Conservation (phyloP, 2,797 vertebrate genomes). For the Zenarchopterus dispar region DNA sequence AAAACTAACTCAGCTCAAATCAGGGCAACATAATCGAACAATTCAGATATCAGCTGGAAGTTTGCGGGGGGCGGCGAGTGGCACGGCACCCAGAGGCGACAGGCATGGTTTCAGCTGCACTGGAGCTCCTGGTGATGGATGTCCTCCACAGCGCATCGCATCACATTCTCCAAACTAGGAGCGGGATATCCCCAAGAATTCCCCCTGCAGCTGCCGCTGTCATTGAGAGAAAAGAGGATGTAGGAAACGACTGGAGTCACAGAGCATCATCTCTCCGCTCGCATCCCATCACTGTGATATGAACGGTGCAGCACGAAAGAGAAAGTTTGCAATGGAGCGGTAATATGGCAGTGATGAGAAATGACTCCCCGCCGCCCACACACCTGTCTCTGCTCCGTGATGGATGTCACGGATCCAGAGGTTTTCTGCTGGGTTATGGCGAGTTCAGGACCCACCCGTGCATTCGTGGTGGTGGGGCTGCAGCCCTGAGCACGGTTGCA, state of each 20-base stretch:
- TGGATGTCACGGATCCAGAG: conserved; percentile 68
- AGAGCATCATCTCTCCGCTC: conserved; percentile 26
- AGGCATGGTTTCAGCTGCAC: conserved; percentile 52
- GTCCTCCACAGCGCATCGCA: conserved; percentile 64
- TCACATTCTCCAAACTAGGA: conserved; percentile 43
- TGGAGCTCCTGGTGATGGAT: conserved; percentile 58
- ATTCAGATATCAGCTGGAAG: conserved; percentile 39
- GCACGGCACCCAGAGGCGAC: conserved; percentile 49
- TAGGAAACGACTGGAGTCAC: conserved; percentile 32
- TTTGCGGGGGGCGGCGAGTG: conserved; percentile 25
- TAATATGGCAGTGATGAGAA: conserved; percentile 52
- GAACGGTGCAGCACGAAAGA: conserved; percentile 6
- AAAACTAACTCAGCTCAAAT: conserved; percentile 14
- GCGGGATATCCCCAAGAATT: conserved; percentile 53
- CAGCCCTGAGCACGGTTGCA: neutral
- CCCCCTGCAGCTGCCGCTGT: conserved; percentile 62
- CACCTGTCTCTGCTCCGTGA: conserved; percentile 61
- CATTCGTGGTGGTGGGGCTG: conserved; percentile 21
- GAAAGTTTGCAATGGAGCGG: conserved; percentile 27
- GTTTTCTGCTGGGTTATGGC: conserved; percentile 29
- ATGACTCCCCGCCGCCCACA: conserved; percentile 64
- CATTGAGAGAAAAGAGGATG: conserved; percentile 57
- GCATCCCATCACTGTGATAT: conserved; percentile 10
- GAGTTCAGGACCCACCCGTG: conserved; percentile 47
- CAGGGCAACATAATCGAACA: conserved; percentile 13